Base-by-base conservation (phyloP, 2,113 vertebrate genomes). In the Halichoeres trimaculatus region DNA sequence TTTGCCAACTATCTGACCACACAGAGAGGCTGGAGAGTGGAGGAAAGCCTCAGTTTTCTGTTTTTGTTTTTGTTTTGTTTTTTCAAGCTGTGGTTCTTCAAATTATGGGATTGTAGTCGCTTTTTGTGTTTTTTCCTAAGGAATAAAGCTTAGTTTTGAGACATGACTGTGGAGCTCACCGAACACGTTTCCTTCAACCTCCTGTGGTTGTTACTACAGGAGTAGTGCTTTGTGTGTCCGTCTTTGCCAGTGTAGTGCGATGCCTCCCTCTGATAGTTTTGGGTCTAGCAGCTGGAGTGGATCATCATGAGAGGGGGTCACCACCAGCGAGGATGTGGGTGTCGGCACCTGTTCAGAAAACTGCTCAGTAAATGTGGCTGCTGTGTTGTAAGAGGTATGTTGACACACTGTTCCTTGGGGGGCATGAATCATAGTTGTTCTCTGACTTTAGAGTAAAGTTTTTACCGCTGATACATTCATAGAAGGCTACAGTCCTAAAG, bases 331-430 rank as follows among this genome's bases (percentile, higher is more conserved):
- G 93, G 93, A 58, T 97, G 95, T 86, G 94, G 94, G 75, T 96
- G 96, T 92, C 93, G 92, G 83, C 93, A 93, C 85, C 93, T 96
- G 91, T 96, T 95, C 91, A 92, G 94, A 76, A 96, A 96, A 93
- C 93, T 96, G 85, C 91, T 96, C 92, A 79, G 93, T 81, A 94
- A 94, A 93, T 96, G 96, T 91, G 94, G 93, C 81, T 97, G 95
- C 93, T 96, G 95, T 89, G 94, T 92, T 88, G 86, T 85, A 76
- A 89, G 92, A 95, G 95, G 95, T 96, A 93, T 62, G 94, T 93
- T 61, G 59, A 23, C 17, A 36, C 8, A 55, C 48, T 12, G 22
- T 13, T 70, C 41, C 20, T 36, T 7, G 10, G 20, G 7, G 34
- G 36, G 23, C 14, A 40, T 61, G 58, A 20, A n/a, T 14, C 67